These are phyloP conservation scores for Drosophila jambulina DNA, from an alignment of 1,140 invertebrate species.

Conservation along the genomic window DNA sequence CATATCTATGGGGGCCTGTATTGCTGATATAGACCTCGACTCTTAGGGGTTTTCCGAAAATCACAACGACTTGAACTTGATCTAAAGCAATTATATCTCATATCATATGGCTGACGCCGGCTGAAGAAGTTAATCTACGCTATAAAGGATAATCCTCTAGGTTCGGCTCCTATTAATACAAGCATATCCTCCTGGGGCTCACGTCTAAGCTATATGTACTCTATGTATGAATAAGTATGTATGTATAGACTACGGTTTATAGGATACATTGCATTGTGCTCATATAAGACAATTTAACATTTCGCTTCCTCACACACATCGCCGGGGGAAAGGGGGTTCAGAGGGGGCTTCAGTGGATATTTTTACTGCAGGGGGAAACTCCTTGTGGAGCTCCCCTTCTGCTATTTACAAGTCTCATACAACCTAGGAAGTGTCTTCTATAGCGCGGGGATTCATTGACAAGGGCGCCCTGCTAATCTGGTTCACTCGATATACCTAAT, in stretches of 20 bases:
- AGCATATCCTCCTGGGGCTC: conserved; percentile 21
- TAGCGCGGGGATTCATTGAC: conserved; percentile 45
- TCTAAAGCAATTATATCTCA: conserved; percentile 62
- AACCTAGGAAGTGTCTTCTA: conserved; percentile 71
- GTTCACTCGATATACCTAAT: conserved; percentile 81
- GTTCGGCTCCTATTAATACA: conserved; percentile 28
- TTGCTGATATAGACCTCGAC: conserved; percentile 12
- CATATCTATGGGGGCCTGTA: conserved; percentile 17
- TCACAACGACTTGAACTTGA: conserved; percentile 70
- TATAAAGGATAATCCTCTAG: conserved; percentile 33
- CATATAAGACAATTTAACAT: conserved; percentile 79
- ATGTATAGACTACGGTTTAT: conserved; percentile 77
- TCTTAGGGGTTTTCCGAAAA: conserved; percentile 50
- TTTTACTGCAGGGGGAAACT: neutral
- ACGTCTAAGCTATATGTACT: conserved; percentile 44
- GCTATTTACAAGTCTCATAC: conserved; percentile 73
- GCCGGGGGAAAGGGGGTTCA: neutral
- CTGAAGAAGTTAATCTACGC: conserved; percentile 48
- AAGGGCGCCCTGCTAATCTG: conserved; percentile 57
- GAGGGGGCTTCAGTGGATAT: conserved; percentile 13
- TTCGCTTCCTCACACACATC: conserved; percentile 51
- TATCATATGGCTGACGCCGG: conserved; percentile 50
- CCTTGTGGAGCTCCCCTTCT: conserved; percentile 21
- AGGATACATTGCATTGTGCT: conserved; percentile 84
- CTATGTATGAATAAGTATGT: conserved; percentile 54